These are phyloP conservation scores for Antidorcas marsupialis DNA, from an alignment of 2,113 vertebrate species.

Conservation along the genomic window DNA sequence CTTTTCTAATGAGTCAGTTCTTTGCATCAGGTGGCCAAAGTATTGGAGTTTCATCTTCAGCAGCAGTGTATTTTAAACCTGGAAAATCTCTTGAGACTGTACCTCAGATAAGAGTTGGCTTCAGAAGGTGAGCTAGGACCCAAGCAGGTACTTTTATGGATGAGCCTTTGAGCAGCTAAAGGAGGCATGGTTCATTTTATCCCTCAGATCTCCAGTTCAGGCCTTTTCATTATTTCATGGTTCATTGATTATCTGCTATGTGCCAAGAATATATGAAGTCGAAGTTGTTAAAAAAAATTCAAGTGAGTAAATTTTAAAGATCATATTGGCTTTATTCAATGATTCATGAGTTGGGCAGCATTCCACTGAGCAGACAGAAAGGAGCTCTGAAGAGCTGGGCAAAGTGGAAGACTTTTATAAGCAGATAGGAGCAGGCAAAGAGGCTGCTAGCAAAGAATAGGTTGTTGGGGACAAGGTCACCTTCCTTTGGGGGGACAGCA, in stretches of 20 bases:
- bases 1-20: neutral
- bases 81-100: neutral
- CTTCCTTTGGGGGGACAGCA: neutral
- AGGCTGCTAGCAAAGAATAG: neutral
- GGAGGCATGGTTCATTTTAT: neutral
- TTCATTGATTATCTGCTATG: neutral
- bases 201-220: neutral
- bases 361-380: neutral
- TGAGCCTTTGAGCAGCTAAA: neutral
- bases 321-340: neutral
- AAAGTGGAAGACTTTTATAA: neutral
- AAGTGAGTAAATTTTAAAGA: neutral
- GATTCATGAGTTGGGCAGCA: neutral
- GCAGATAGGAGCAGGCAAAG: neutral
- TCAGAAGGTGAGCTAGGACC: neutral
- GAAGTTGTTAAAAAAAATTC: neutral
- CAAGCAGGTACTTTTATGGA: neutral
- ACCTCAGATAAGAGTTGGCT: neutral
- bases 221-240: neutral
- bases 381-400: neutral
- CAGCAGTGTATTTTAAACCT: neutral
- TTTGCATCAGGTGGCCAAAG: neutral
- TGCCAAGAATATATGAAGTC: neutral
- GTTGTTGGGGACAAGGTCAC: neutral
- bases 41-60: neutral